Percentiles rank a stretch among this genome's conserved stretches.
Evolutionary conservation across 2,113 vertebrate genomes (phyloP).

Genomic region (Takifugu bimaculatus): DNA sequence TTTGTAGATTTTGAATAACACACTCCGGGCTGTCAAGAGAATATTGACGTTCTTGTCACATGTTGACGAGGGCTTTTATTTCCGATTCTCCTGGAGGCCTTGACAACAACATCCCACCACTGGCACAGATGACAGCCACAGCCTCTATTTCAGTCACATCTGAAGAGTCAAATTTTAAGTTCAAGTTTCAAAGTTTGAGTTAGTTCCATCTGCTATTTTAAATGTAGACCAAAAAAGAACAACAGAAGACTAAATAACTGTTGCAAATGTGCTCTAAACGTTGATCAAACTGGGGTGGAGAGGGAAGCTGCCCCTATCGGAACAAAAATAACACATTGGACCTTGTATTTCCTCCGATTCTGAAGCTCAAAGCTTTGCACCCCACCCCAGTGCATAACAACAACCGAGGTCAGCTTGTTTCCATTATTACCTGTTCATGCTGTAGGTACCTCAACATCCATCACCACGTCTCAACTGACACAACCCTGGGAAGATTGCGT

Average conservation of each 20-base stretch:
- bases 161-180: slow-evolving; percentile 3
- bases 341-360: too few species aligned
- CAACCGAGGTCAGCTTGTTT: too few species aligned
- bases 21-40: slow-evolving; percentile 3
- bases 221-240: not conserved
- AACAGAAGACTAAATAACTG: not conserved
- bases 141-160: slow-evolving; percentile 16
- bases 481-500: too few species aligned
- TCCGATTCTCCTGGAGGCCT: slow-evolving; percentile 19
- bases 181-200: slow-evolving; percentile 14
- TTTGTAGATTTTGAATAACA: not conserved
- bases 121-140: slow-evolving; percentile 15
- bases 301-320: too few species aligned
- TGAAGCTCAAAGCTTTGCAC: too few species aligned
- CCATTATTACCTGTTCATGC: too few species aligned
- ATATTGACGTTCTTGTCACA: slow-evolving; percentile 24
- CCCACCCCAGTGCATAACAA: too few species aligned
- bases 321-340: too few species aligned
- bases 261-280: too few species aligned
- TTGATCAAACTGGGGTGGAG: too few species aligned
- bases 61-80: slow-evolving; percentile 27
- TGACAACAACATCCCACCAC: slow-evolving; percentile 17
- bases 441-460: too few species aligned
- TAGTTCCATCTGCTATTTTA: not conserved
- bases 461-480: too few species aligned